Evolutionary conservation across 1,140 invertebrate species (phyloP), one percentile per base, ranked within the genome.

Genomic region (Drosophila kepulauana): DNA sequence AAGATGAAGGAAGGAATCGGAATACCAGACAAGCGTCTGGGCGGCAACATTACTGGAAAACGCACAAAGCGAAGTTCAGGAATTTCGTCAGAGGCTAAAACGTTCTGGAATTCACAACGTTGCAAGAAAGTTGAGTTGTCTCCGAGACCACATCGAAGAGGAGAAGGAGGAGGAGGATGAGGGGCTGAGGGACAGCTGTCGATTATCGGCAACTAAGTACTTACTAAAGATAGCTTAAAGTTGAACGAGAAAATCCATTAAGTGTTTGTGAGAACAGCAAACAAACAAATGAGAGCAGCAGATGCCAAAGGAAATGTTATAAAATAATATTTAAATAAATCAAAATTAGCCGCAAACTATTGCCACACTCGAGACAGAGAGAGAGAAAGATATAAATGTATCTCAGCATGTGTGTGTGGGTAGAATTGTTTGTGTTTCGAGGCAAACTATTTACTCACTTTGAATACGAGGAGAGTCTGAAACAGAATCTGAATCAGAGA

Each of bases 301-400:
- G 28, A n/a, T 62, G 8, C 5, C 10, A 15, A 51, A 10, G 16
- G n/a, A 16, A 79, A 72, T 57, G 67, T 54, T 73, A 71, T 79
- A 67, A 82, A 88, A 88, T 81, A 72, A 88, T 84, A 84, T 89
- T 84, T 61, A 78, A 88, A 79, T 89, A 79, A 84, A 84, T 81
- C 75, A 84, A 81, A 84, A 89, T 89, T 76, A 79, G 74, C 61
- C 74, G 54, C 85, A 88, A 75, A 84, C 59, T 64, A 28, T 68
- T 43, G 48, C 54, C 11, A 59, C 30, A 8, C 20, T 25, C 6
- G 11, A 46, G 5, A 25, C 43, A 30, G 7, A 51, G 16, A 51
- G 51, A 56, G 13, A 69, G 15, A 33, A 1, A 38, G 33, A 59
- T 10, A 43, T 11, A 11, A 13, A 16, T 48, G 15, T 48, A 51